Evolutionary conservation across 1,140 invertebrate species (phyloP).

Genomic region (Neocloeon triangulifer): DNA sequence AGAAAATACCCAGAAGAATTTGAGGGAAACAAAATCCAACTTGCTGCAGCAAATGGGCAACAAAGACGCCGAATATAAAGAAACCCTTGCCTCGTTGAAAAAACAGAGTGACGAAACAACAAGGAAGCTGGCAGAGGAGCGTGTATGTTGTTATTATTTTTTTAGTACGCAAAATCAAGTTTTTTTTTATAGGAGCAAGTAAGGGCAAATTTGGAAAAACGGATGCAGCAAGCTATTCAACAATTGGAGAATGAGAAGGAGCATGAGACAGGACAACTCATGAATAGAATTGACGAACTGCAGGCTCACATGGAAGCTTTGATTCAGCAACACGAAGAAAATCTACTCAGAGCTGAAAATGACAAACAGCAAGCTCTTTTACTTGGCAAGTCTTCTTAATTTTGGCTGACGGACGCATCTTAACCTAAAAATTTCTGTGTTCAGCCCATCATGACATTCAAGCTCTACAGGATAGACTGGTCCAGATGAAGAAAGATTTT

Average conservation of each 20-base stretch:
- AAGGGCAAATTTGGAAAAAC: constrained; percentile 41
- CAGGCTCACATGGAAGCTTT: constrained; percentile 51
- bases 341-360: constrained; percentile 58
- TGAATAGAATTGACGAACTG: constrained; percentile 45
- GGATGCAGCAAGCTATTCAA: constrained; percentile 43
- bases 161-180: too few relatives aligned
- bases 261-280: constrained; percentile 40
- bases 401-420: neutral
- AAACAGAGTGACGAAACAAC: constrained; percentile 44
- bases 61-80: constrained; percentile 53
- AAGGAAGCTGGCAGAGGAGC: constrained; percentile 54
- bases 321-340: constrained; percentile 62
- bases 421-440: too few relatives aligned
- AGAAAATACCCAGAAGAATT: constrained; percentile 44
- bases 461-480: constrained; percentile 49
- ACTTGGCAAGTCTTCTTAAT: constrained; percentile 23
- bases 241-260: constrained; percentile 49
- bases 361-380: constrained; percentile 72
- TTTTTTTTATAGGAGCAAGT: constrained; percentile 46
- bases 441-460: constrained; percentile 66
- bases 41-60: constrained; percentile 42
- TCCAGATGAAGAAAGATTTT: constrained; percentile 37
- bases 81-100: constrained; percentile 43
- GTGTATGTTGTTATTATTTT: constrained; percentile 22
- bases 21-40: constrained; percentile 44